A percentile compares a stretch with the other conserved stretches of the same genome.
These are phyloP conservation scores for Cryptocephalus primarius DNA, from an alignment of 2,888 invertebrate species.

Conservation along the genomic window DNA sequence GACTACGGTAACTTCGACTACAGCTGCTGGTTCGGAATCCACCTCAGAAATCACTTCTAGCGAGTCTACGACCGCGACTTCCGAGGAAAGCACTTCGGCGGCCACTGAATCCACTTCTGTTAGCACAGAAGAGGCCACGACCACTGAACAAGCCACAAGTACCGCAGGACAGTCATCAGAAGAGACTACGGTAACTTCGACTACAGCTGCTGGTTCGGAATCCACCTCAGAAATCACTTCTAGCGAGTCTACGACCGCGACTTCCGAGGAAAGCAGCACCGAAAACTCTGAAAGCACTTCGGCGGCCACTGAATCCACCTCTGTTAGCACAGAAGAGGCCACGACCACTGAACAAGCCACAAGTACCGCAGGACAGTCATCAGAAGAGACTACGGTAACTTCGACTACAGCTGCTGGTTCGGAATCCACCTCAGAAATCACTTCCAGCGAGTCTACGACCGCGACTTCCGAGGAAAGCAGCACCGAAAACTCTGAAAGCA, in stretches of 20 bases:
- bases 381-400: neutral
- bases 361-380: neutral
- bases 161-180: neutral
- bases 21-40: too few species aligned
- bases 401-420: neutral
- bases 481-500: neutral
- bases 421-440: neutral
- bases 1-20: too few species aligned
- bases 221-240: neutral
- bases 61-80: too few species aligned
- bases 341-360: neutral
- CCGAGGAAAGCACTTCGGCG: too few species aligned
- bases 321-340: neutral
- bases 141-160: neutral
- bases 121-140: neutral
- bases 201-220: neutral
- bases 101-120: neutral
- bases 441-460: neutral
- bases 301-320: neutral
- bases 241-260: neutral
- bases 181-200: neutral
- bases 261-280: neutral
- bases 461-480: neutral
- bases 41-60: too few species aligned
- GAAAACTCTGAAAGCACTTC: neutral